A percentile compares a stretch with the other conserved stretches of the same genome.
Conservation (phyloP, 2,113 vertebrate genomes). For the Gobius niger region DNA sequence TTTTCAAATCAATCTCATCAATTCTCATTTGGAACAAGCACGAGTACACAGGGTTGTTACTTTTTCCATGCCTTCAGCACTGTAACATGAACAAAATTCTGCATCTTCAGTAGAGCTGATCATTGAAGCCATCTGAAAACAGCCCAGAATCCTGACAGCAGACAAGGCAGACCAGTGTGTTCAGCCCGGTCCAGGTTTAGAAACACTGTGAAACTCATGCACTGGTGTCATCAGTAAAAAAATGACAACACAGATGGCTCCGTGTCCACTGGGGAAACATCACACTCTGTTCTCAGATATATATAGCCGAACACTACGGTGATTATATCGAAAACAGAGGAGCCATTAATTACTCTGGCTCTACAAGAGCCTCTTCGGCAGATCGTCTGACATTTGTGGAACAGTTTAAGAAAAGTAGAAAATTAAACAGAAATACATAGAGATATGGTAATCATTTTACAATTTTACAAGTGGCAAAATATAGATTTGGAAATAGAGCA, state of each 20-base stretch:
- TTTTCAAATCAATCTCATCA: too few species aligned
- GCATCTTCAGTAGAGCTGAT: not conserved
- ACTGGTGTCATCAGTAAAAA: conserved; percentile 60
- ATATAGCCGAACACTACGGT: conserved; percentile 58
- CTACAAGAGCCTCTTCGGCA: conserved; percentile 22
- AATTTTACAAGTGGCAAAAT: not conserved
- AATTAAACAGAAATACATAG: not conserved
- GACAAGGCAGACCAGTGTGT: conserved; percentile 17
- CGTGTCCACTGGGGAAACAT: conserved; percentile 60
- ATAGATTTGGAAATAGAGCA: not conserved
- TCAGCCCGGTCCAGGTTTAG: conserved; percentile 37
- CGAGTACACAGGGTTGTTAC: too few species aligned
- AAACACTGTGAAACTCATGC: conserved; percentile 54
- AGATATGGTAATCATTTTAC: not conserved
- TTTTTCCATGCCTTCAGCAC: too few species aligned
- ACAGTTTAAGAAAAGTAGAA: conserved; percentile 19
- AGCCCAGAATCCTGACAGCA: conserved; percentile 18
- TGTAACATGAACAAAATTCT: not conserved
- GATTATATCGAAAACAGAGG: conserved; percentile 55
- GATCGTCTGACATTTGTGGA: conserved; percentile 13
- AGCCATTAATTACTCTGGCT: conserved; percentile 52
- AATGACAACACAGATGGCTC: conserved; percentile 69
- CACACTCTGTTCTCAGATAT: conserved; percentile 57
- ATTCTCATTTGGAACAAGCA: too few species aligned
- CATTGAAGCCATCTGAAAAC: not conserved